Evolutionary conservation across 2,113 vertebrate genomes (phyloP).

Genomic region (Camarhynchus parvulus): DNA sequence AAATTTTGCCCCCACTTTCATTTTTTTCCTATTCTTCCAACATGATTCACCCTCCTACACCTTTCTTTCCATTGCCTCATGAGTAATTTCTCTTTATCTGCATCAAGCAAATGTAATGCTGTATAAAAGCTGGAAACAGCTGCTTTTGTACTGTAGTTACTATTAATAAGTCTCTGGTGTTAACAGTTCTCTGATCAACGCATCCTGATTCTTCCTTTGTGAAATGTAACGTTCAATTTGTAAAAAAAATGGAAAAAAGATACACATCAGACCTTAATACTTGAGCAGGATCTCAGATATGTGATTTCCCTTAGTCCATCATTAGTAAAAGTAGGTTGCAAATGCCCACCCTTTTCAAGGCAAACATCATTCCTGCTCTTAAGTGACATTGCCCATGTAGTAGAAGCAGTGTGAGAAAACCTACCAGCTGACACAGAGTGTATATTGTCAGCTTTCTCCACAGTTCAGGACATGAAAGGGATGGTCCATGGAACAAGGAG

Average conservation of each 20-base stretch:
- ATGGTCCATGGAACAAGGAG: not conserved
- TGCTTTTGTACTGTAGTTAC: constrained; percentile 39
- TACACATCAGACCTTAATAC: not conserved
- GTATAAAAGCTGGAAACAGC: constrained; percentile 15
- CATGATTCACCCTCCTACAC: constrained; percentile 58
- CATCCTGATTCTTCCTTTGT: not conserved
- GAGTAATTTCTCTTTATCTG: constrained; percentile 54
- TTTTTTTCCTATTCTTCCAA: constrained; percentile 43
- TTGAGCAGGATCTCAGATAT: not conserved
- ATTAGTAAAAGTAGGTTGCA: not conserved
- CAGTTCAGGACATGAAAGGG: not conserved
- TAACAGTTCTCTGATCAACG: not conserved
- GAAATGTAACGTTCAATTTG: not conserved
- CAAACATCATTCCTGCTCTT: not conserved
- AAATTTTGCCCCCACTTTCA: constrained; percentile 19
- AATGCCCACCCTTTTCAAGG: not conserved
- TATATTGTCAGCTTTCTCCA: not conserved
- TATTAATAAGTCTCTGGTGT: constrained; percentile 32
- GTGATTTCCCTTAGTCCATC: not conserved
- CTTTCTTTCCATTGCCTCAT: constrained; percentile 26
- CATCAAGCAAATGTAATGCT: constrained; percentile 14
- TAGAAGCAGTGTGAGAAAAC: not conserved
- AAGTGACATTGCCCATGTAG: not conserved
- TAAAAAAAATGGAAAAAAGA: not conserved
- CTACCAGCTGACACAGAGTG: not conserved